These are phyloP conservation scores for Anseranas semipalmata DNA, from an alignment of 2,113 vertebrate genomes.

Conservation along the genomic window DNA sequence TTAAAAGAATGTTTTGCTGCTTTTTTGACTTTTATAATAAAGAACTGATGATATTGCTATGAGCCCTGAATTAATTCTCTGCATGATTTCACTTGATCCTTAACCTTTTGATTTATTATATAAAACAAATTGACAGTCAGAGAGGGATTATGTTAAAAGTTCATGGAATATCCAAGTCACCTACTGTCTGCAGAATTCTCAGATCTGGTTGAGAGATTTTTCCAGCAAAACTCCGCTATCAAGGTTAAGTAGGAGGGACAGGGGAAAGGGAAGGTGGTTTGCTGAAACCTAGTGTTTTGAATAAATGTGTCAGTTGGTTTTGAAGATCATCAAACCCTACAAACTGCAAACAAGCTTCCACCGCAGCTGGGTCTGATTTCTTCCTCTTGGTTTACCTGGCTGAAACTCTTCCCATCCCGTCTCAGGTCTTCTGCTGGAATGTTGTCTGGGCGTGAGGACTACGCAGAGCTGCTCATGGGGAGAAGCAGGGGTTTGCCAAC, in stretches of 20 bases:
- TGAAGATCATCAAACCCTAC: not conserved
- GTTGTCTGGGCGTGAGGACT: not conserved
- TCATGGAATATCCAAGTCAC: not conserved
- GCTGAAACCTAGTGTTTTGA: not conserved
- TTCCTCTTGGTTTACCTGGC: not conserved
- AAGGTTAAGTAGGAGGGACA: not conserved
- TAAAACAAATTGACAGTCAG: not conserved
- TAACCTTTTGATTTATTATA: not conserved
- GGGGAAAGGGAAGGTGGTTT: not conserved
- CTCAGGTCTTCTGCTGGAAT: not conserved
- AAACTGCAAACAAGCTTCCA: not conserved
- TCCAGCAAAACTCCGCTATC: not conserved
- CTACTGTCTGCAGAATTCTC: not conserved
- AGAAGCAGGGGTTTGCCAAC: not conserved
- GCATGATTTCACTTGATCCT: not conserved
- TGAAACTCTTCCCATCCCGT: not conserved
- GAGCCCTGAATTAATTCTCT: not conserved
- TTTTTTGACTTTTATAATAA: not conserved
- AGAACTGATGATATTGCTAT: not conserved
- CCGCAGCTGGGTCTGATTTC: not conserved
- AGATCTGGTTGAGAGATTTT: not conserved
- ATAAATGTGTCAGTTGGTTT: not conserved
- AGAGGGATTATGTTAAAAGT: not conserved
- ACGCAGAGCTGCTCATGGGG: fast-evolving
- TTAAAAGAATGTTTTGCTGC: not conserved